phyloP scores from a whole-genome alignment of 2,113 vertebrate species.

The Myotis brandtii region DNA sequence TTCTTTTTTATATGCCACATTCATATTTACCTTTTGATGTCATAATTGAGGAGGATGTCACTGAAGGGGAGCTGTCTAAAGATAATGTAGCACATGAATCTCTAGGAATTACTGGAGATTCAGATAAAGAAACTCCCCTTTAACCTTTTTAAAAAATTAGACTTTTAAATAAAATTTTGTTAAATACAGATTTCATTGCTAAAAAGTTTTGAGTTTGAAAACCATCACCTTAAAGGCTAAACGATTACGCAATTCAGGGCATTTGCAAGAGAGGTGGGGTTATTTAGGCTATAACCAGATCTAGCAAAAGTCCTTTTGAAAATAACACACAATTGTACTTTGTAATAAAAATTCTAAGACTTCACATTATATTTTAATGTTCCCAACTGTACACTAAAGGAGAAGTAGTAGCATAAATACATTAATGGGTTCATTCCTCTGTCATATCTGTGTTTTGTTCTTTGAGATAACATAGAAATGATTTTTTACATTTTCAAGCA shows the following conservation, averaged over 20 bases:
- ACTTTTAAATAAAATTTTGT: constrained; percentile 8
- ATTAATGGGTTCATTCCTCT: neutral
- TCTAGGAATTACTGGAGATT: neutral
- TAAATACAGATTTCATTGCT: constrained; percentile 35
- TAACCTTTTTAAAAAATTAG: neutral
- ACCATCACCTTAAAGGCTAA: constrained; percentile 24
- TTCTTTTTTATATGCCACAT: constrained; percentile 24
- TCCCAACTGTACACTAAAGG: neutral
- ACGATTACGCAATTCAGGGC: neutral
- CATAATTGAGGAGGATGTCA: constrained; percentile 1
- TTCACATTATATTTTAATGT: constrained; percentile 28
- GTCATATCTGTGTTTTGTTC: constrained; percentile 1
- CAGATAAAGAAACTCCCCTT: neutral
- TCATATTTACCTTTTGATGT: constrained; percentile 70
- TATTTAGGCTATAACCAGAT: constrained; percentile 17
- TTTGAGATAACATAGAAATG: neutral
- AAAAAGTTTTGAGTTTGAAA: constrained; percentile 44
- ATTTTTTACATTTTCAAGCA: constrained; percentile 8
- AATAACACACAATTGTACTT: neutral
- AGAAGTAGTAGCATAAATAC: neutral
- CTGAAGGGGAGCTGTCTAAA: constrained; percentile 35
- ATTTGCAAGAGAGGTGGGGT: neutral
- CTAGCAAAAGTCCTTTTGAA: constrained; percentile 27
- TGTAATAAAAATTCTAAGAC: constrained; percentile 37
- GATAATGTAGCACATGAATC: constrained; percentile 6